A percentile compares a stretch with the other conserved stretches of the same genome.
Evolutionary conservation across 1,140 invertebrate species (phyloP).

Genomic region (Papilio xuthus): DNA sequence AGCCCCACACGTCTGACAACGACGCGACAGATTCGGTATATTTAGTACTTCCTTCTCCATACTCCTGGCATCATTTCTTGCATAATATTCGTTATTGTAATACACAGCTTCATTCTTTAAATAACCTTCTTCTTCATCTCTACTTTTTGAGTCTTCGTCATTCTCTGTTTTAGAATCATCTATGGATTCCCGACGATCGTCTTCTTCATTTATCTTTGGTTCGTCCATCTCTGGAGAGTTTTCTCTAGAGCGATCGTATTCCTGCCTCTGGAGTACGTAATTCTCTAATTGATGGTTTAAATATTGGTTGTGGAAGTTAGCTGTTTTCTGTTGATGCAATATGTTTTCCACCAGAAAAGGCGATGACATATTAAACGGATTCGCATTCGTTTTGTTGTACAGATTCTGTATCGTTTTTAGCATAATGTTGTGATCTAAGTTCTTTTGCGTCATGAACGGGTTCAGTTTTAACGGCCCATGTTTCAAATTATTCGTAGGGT

Average conservation of each 20-base stretch:
- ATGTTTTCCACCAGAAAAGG: constrained; percentile 79
- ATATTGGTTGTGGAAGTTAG: constrained; percentile 77
- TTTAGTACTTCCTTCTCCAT: constrained; percentile 73
- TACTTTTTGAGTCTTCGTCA: constrained; percentile 74
- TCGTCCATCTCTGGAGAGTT: constrained; percentile 72
- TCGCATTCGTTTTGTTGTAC: constrained; percentile 62
- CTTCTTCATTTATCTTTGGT: constrained; percentile 52
- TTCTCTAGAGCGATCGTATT: constrained; percentile 66
- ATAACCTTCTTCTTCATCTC: constrained; percentile 61
- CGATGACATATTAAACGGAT: constrained; percentile 74
- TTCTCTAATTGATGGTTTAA: constrained; percentile 76
- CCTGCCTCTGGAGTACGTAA: constrained; percentile 72
- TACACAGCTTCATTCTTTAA: constrained; percentile 60
- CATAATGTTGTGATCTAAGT: constrained; percentile 73
- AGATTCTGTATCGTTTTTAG: constrained; percentile 74
- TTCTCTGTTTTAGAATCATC: constrained; percentile 66
- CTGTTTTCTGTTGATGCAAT: constrained; percentile 75
- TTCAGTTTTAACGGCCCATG: constrained; percentile 71
- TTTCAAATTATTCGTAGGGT: constrained; percentile 70
- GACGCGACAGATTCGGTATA: constrained; percentile 60
- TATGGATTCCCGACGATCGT: constrained; percentile 59
- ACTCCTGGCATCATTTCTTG: constrained; percentile 47
- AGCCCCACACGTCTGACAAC: constrained; percentile 63
- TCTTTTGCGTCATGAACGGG: constrained; percentile 58
- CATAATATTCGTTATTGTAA: constrained; percentile 65